Conservation (phyloP, 2,797 vertebrate genomes). For the Rhynchonycteris naso region DNA sequence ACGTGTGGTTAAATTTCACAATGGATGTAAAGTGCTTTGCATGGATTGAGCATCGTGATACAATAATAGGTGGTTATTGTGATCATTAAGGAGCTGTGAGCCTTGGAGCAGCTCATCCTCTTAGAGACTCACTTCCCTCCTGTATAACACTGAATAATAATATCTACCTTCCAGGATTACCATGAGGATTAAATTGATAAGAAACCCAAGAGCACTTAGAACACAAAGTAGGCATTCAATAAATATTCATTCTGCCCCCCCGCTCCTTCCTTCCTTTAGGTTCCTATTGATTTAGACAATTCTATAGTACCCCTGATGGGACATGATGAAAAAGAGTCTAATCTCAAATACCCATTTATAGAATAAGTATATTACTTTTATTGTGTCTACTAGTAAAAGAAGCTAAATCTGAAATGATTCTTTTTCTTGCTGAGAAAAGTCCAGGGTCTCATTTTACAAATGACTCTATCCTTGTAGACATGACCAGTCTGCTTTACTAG, state of each 20-base stretch:
- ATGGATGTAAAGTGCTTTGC: not conserved
- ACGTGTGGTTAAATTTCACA: not conserved
- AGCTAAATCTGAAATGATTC: conserved; percentile 17
- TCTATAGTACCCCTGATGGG: not conserved
- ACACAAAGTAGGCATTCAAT: conserved; percentile 1
- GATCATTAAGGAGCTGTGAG: not conserved
- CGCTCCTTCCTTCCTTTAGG: not conserved
- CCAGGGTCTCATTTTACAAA: conserved; percentile 13
- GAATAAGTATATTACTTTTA: conserved; percentile 3
- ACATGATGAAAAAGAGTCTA: conserved; percentile 10
- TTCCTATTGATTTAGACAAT: conserved; percentile 13
- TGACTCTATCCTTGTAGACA: conserved; percentile 50
- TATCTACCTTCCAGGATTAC: not conserved
- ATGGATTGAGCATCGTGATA: not conserved
- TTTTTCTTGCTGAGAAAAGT: conserved; percentile 42
- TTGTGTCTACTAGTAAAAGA: conserved; percentile 29
- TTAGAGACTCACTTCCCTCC: not conserved
- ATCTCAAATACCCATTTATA: conserved; percentile 10
- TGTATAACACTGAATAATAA: not conserved
- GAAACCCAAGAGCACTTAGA: conserved; percentile 5
- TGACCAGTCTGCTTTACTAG: conserved; percentile 77
- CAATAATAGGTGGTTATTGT: not conserved
- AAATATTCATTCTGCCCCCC: not conserved
- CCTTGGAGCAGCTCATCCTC: not conserved
- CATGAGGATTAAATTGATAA: conserved; percentile 28